Conservation (phyloP, 2,113 vertebrate species). For the Axis porcinus region DNA sequence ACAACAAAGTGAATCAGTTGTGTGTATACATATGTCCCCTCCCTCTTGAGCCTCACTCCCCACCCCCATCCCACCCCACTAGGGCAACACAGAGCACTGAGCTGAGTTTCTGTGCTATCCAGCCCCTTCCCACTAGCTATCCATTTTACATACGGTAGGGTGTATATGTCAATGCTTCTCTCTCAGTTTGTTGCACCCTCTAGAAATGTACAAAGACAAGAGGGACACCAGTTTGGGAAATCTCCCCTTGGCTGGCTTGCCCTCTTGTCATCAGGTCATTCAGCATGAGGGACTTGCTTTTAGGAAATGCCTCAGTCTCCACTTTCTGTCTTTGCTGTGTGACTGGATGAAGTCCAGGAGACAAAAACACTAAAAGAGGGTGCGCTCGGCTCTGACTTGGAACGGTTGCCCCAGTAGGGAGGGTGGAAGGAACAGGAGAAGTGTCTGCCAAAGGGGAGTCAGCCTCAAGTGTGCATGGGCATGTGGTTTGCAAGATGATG, state of each 20-base stretch:
- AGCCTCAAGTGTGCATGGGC: background rate
- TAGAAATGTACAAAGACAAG: background rate
- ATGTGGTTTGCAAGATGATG: too few relatives aligned
- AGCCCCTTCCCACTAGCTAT: background rate
- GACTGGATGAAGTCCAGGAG: background rate
- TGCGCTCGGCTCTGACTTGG: background rate
- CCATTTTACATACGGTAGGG: background rate
- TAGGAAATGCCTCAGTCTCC: background rate
- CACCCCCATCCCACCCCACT: background rate
- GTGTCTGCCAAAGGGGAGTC: fast-evolving
- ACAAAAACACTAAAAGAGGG: background rate
- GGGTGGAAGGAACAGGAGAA: fast-evolving
- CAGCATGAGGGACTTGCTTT: background rate
- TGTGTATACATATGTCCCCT: background rate
- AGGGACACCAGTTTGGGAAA: background rate
- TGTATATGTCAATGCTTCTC: background rate
- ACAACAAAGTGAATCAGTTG: background rate
- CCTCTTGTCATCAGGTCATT: background rate
- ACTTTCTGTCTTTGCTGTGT: background rate
- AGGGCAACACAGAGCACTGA: background rate
- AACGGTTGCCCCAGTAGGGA: fast-evolving
- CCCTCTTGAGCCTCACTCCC: background rate
- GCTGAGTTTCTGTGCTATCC: background rate
- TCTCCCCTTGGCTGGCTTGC: background rate
- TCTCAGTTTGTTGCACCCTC: background rate